These are phyloP conservation scores for Eospalax fontanierii DNA, from an alignment of 2,797 vertebrate species.

Conservation along the genomic window DNA sequence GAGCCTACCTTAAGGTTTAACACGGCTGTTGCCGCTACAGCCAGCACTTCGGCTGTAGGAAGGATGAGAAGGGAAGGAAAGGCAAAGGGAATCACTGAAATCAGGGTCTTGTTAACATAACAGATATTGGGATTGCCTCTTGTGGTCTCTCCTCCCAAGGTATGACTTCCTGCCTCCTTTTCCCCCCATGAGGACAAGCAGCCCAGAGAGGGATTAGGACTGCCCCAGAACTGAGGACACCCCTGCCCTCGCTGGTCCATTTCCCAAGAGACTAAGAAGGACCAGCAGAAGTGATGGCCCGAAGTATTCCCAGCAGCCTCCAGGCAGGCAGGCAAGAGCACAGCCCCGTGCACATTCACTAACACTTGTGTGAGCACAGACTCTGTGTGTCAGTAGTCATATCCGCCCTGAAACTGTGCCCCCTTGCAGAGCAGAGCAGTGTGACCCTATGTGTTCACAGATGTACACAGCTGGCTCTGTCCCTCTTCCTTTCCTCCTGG, in stretches of 20 bases:
- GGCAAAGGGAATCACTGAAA: background rate
- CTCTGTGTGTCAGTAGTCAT: background rate
- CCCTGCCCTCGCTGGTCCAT: background rate
- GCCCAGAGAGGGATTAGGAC: background rate
- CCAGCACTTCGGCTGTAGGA: background rate
- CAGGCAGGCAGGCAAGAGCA: background rate
- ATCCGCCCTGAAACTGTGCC: background rate
- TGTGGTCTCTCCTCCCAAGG: background rate
- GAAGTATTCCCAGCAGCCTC: background rate
- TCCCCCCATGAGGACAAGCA: background rate
- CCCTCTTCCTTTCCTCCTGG: background rate
- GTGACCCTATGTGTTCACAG: no score
- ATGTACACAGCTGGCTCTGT: background rate
- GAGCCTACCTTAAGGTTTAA: background rate
- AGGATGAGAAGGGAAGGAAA: background rate
- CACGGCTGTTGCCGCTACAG: constrained; percentile 41
- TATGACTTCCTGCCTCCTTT: background rate
- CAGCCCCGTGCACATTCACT: accelerated
- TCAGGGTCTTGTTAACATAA: background rate
- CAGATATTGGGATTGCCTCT: background rate
- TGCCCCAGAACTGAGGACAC: background rate
- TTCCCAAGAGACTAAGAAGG: background rate
- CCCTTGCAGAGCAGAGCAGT: accelerated
- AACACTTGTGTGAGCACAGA: accelerated
- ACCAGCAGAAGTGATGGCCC: background rate